Evolutionary conservation across 1,140 invertebrate genomes (phyloP).

Genomic region (Brachystomella parvula): DNA sequence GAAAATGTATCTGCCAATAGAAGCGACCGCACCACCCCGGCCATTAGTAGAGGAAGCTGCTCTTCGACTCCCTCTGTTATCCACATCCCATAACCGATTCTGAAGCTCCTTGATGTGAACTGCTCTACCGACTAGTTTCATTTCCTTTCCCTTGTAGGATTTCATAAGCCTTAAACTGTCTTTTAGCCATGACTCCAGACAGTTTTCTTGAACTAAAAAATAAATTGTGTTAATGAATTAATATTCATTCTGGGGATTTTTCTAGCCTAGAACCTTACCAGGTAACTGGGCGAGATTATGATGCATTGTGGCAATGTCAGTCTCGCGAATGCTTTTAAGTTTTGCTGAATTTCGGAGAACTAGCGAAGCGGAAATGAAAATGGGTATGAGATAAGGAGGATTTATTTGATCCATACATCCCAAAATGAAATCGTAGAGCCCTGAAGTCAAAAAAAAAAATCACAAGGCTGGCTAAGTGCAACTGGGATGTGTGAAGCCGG

Average conservation of each 20-base stretch:
- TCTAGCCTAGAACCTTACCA: too few relatives aligned
- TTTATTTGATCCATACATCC: slow-evolving; percentile 22
- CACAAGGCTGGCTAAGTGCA: too few relatives aligned
- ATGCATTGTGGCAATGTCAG: slow-evolving; percentile 35
- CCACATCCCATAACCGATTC: slow-evolving; percentile 32
- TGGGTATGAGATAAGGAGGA: slow-evolving; percentile 28
- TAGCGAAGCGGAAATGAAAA: slow-evolving; percentile 31
- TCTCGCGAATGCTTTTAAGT: slow-evolving; percentile 23
- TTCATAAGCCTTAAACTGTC: slow-evolving; percentile 30
- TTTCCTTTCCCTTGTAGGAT: slow-evolving; percentile 27
- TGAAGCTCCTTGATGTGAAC: slow-evolving; percentile 29
- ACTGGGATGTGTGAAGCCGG: not conserved
- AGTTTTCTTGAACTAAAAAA: slow-evolving; percentile 12
- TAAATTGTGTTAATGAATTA: too few relatives aligned
- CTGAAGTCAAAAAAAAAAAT: slow-evolving; percentile 17
- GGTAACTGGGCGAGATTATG: slow-evolving; percentile 30
- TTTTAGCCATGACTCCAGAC: slow-evolving; percentile 33
- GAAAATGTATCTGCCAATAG: slow-evolving; percentile 29
- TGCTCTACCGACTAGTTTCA: slow-evolving; percentile 21
- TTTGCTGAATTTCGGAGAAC: slow-evolving; percentile 28
- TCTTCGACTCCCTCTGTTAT: slow-evolving; percentile 16
- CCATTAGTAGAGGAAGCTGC: not conserved
- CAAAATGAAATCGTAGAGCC: slow-evolving; percentile 35
- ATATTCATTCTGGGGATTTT: too few relatives aligned
- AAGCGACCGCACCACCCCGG: not conserved